Evolutionary conservation across 30 jellyfish, hydroid and myxozoan species (phyloP).

Genomic region (Hydra vulgaris): DNA sequence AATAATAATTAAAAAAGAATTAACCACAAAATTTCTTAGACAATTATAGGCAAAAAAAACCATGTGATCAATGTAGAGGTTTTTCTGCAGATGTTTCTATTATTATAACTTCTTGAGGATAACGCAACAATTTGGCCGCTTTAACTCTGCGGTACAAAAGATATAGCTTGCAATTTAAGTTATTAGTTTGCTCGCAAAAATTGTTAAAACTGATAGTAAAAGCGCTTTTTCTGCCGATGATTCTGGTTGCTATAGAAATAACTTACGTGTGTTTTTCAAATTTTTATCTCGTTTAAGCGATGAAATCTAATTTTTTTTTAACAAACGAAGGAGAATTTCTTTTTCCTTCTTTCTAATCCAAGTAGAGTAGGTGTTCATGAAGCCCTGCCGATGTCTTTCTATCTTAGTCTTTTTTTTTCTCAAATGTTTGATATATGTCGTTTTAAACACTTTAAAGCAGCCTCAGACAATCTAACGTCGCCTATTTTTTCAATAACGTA

Average conservation of each 20-base stretch:
- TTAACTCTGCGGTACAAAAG: not conserved
- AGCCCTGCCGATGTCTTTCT: not conserved
- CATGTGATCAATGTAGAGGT: not conserved
- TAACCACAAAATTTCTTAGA: too few relatives aligned
- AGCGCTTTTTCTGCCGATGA: not conserved
- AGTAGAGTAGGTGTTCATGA: not conserved
- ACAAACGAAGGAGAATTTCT: not conserved
- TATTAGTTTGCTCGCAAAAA: not conserved
- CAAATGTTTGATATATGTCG: not conserved
- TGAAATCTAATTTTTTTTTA: not conserved
- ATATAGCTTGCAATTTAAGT: not conserved
- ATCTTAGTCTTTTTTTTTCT: not conserved
- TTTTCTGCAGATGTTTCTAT: not conserved
- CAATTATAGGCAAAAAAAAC: too few relatives aligned
- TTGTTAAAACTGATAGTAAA: not conserved
- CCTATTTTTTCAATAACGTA: not conserved
- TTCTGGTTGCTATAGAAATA: not conserved
- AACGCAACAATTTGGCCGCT: not conserved
- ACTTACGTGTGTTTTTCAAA: not conserved
- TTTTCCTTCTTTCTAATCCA: not conserved
- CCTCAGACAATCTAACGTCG: not conserved
- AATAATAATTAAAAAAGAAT: too few relatives aligned
- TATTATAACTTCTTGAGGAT: not conserved
- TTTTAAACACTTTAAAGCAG: not conserved
- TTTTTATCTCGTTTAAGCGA: not conserved